phyloP scores from a whole-genome alignment of 2,113 vertebrate genomes.

The Pedetes capensis region DNA sequence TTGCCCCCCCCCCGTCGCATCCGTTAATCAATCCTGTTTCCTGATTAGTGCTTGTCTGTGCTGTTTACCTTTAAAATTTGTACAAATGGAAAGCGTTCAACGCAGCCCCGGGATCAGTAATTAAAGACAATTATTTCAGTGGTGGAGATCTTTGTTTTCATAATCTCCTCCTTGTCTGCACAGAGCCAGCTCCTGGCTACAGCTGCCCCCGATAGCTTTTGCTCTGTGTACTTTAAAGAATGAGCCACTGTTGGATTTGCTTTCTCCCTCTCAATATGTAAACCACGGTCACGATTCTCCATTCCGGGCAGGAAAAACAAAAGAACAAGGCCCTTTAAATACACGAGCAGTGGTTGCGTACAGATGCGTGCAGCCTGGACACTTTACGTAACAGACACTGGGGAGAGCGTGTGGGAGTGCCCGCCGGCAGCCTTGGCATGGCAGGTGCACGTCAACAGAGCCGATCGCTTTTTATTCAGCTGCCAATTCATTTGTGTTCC shows the following conservation, averaged over 20 bases:
- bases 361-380: neutral
- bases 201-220: conserved; percentile 48
- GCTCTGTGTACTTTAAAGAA: conserved; percentile 80
- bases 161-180: conserved; percentile 67
- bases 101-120: neutral
- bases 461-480: conserved; percentile 46
- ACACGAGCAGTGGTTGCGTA: neutral
- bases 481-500: conserved; percentile 47
- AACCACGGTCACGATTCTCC: conserved; percentile 49
- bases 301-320: conserved; percentile 36
- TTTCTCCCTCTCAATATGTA: conserved; percentile 70
- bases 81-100: neutral
- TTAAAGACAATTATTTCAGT: conserved; percentile 51
- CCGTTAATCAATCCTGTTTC: neutral
- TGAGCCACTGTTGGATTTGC: conserved; percentile 71
- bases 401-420: neutral
- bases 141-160: conserved; percentile 45
- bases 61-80: neutral
- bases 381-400: conserved; percentile 48
- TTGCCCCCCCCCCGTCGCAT: neutral
- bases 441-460: conserved; percentile 48
- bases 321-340: conserved; percentile 57
- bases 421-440: conserved; percentile 18
- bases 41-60: neutral
- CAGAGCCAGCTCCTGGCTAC: conserved; percentile 8